Evolutionary conservation across 2,113 vertebrate genomes (phyloP), one percentile per base, ranked within the genome.

Genomic region (Lampris megalopsis): DNA sequence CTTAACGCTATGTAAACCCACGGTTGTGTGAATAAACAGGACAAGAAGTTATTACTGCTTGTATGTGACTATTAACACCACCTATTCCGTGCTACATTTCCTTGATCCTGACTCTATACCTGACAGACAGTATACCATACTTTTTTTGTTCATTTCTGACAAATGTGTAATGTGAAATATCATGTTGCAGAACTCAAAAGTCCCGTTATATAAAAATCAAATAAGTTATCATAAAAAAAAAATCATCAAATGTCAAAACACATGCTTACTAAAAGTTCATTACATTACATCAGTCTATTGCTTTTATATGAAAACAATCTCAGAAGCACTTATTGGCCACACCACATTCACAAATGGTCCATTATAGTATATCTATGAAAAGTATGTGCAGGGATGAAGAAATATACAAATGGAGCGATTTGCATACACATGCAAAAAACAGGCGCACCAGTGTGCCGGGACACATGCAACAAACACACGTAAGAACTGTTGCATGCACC

Each of bases 161-260:
- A 5, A 13, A 13, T 48, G 50, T 45, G 62, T 47, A 68, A 78
- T 68, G 59, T 11, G 45, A 56, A 67, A 81, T 77, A 71, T 41
- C 66, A 81, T 81, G 42, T 43, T 68, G 59, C 5, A 61, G 11
- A 61, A 9, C n/a, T 61, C 37, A 41, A n/a, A 11, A 64, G 2
- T 10, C 53, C 48, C 36, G 59, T 71, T 72, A 73, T 5, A 43
- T 53, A 85, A 84, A 75, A 83, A 24, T 43, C 43, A 78, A 89
- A 90, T 90, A 90, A 89, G 88, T 91, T 61, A 89, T 62, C 5
- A 69, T 70, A 10, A 68, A 63, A 82, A 56, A 56, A 78, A 75
- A 60, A 63, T 13, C 43, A 76, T 9, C 11, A 74, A 69, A 67
- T 66, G 59, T 64, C 2, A 52, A 58, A 80, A 66, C 60, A 73